Percentiles rank a stretch among this genome's conserved stretches.
phyloP scores from a whole-genome alignment of 2,888 invertebrate genomes.

The Odontomyia ornata region DNA sequence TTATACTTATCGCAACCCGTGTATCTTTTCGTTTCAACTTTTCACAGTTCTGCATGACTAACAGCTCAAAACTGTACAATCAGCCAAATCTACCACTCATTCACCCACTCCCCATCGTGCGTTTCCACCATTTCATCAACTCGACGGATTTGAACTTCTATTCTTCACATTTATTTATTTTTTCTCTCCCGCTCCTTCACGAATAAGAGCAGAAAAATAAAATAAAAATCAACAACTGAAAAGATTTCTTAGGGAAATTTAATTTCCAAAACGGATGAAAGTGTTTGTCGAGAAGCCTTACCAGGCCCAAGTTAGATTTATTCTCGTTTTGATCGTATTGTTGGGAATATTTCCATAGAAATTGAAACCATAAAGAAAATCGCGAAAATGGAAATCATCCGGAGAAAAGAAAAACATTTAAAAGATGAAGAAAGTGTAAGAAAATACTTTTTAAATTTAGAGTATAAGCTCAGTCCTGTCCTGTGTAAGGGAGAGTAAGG shows the following conservation, averaged over 20 bases:
- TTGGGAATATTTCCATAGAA: constrained; percentile 42
- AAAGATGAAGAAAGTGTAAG: constrained; percentile 2
- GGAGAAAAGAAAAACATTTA: constrained; percentile 30
- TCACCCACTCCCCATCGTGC: too few species aligned
- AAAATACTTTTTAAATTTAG: neutral
- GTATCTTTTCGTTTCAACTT: neutral
- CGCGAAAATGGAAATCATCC: constrained; percentile 47
- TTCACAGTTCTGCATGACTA: neutral
- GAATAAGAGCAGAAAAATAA: too few species aligned
- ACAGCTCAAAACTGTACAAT: neutral
- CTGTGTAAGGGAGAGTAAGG: neutral
- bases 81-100: too few species aligned
- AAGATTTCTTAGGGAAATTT: constrained; percentile 53
- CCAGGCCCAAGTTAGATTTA: neutral
- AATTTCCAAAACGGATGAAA: constrained; percentile 65
- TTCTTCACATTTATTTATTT: neutral
- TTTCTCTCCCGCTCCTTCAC: neutral
- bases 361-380: constrained; percentile 17
- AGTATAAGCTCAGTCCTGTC: neutral
- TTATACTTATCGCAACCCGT: neutral
- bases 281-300: constrained; percentile 63
- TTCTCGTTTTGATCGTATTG: neutral
- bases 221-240: neutral
- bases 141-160: neutral
- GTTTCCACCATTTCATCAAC: neutral